Conservation (phyloP, 2,888 invertebrate species). For the Phyllotreta striolata region DNA sequence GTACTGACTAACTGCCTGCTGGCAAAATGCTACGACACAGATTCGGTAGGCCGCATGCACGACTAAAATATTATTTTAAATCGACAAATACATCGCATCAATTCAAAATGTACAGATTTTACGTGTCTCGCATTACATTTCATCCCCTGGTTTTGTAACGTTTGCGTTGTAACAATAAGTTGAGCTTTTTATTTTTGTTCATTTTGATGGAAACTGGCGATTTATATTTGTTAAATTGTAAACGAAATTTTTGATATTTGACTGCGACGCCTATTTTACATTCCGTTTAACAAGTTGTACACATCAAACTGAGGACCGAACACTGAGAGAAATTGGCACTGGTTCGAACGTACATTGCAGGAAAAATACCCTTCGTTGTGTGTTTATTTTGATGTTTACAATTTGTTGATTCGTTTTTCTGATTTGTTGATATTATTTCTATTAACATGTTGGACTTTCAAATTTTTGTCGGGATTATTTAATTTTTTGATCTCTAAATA, state of each 20-base stretch:
- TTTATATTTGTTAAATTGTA: constrained; percentile 6
- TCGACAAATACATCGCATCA: too few species aligned
- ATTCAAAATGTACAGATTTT: too few species aligned
- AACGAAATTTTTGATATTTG: constrained; percentile 10
- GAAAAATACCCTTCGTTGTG: constrained; percentile 35
- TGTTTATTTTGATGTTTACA: constrained; percentile 35
- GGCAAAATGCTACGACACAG: constrained; percentile 59
- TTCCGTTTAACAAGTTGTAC: constrained; percentile 34
- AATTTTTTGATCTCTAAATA: not conserved
- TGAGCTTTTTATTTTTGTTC: not conserved
- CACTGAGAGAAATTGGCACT: constrained; percentile 25
- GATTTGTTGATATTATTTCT: constrained; percentile 1
- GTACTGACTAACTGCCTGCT: constrained; percentile 58
- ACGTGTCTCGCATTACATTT: constrained; percentile 6
- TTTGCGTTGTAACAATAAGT: too few species aligned
- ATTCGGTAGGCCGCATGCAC: constrained; percentile 60
- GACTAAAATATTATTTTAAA: constrained; percentile 45
- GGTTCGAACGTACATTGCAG: constrained; percentile 24
- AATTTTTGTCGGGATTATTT: not conserved
- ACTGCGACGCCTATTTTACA: constrained; percentile 7
- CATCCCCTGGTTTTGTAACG: not conserved
- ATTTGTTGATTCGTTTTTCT: constrained; percentile 27
- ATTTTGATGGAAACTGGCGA: constrained; percentile 2
- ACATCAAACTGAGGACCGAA: constrained; percentile 29
- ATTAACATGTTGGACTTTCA: constrained; percentile 2